Evolutionary conservation across 2,888 invertebrate genomes (phyloP), one percentile per base, ranked within the genome.

Genomic region (Spodoptera littoralis): DNA sequence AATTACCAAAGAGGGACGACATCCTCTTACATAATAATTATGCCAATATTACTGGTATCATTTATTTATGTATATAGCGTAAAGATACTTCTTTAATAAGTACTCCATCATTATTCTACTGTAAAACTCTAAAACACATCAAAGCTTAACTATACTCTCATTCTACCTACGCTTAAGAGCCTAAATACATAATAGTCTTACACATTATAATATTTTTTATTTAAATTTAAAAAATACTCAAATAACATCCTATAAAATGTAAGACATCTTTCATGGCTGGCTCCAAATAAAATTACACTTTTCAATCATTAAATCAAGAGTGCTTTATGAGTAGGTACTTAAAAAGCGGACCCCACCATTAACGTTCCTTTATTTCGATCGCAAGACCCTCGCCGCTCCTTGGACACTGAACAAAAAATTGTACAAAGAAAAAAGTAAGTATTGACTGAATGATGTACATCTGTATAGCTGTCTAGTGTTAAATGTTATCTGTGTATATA

Each of bases 251-350:
- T 22, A 0, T 41, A 30, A 13, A 1, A n/a, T 42, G 30, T 12
- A 47, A 44, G 24, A n/a, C 27, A 8, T 13, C 12, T 11, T 42
- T 1, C 42, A 1, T 52, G 43, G 13, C n/a, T 66, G 8, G 24
- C 42, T 51, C 18, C 36, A 60, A 51, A 50, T 48, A 68, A 46
- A 69, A 50, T 24, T 46, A 46, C 9, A 27, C 64, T 43, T 36
- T 43, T 24, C 54, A 51, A 67, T 67, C 66, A 54, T 63, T 63
- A 63, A 63, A 70, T 65, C 43, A 65, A 51, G 49, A 54, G 66
- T 54, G 11, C 53, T 70, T 54, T 18, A 62, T 41, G 43, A 70
- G 66, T 5, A 36, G 36, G 36, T 50, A 43, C 63, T 70, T 63
- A 43, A 54, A 69, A 61, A 50, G 49, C 22, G 50, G 46, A 63